Conservation (phyloP, 2,113 vertebrate species). For the Trachemys scripta region DNA sequence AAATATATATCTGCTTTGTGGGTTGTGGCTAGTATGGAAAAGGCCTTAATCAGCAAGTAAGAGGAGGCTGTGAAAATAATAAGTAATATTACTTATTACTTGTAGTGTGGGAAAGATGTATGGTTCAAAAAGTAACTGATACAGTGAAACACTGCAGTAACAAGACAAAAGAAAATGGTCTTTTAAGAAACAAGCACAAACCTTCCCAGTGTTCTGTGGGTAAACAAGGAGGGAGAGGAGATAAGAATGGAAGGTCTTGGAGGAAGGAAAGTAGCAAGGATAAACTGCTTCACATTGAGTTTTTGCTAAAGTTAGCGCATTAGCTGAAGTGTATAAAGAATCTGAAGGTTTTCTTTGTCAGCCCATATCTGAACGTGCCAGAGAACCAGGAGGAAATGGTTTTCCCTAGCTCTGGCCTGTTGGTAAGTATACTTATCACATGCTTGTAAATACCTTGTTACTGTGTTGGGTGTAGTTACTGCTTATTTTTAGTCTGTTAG, state of each 20-base stretch:
- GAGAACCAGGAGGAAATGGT: background rate
- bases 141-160: too few relatives aligned
- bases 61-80: background rate
- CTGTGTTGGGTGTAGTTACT: background rate
- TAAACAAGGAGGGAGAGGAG: too few relatives aligned
- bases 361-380: background rate
- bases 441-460: background rate
- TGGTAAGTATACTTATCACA: background rate
- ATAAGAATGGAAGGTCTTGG: too few relatives aligned
- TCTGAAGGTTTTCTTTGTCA: background rate
- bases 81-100: too few relatives aligned
- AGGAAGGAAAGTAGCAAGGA: too few relatives aligned
- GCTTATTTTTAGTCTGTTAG: too few relatives aligned
- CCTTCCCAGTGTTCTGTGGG: too few relatives aligned
- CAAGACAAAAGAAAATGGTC: too few relatives aligned
- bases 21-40: background rate
- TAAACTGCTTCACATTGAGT: too few relatives aligned
- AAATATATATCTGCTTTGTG: background rate
- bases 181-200: too few relatives aligned
- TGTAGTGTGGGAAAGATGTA: too few relatives aligned
- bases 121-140: too few relatives aligned
- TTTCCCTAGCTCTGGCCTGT: background rate
- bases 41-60: background rate
- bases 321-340: background rate
- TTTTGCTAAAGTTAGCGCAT: background rate